Conservation (phyloP, 2,888 invertebrate species). For the Parascotia fuliginaria region DNA sequence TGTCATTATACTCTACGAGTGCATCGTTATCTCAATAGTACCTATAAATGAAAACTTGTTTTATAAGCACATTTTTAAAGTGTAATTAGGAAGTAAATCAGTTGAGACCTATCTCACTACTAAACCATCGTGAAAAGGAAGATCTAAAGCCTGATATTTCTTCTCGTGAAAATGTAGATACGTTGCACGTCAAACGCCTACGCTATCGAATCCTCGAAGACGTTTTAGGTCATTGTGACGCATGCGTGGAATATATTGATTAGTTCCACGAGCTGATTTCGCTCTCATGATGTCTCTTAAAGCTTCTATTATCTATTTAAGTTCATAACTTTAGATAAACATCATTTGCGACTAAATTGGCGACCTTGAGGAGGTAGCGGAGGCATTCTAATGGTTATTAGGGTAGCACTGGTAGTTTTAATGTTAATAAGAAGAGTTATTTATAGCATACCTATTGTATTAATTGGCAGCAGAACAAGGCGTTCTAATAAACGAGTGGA, state of each 20-base stretch:
- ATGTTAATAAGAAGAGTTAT: background rate
- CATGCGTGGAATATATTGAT: slow-evolving; percentile 83
- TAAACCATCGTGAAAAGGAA: no score
- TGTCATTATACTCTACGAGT: no score
- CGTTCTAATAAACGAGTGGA: slow-evolving; percentile 24
- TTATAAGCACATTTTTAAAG: no score
- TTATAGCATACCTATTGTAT: slow-evolving; percentile 15
- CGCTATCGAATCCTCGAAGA: slow-evolving; percentile 50
- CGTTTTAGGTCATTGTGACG: slow-evolving; percentile 63
- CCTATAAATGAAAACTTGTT: no score
- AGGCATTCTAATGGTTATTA: slow-evolving; percentile 17
- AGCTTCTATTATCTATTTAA: slow-evolving; percentile 30
- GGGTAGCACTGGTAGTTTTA: slow-evolving; percentile 25
- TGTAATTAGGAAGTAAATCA: no score
- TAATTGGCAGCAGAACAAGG: slow-evolving; percentile 26
- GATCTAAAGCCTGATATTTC: no score
- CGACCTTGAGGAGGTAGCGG: slow-evolving; percentile 33
- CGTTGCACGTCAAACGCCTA: slow-evolving; percentile 52
- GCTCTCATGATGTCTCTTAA: slow-evolving; percentile 50
- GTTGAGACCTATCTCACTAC: no score
- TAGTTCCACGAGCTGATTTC: slow-evolving; percentile 65
- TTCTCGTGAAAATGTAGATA: slow-evolving; percentile 8
- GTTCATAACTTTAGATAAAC: slow-evolving; percentile 28
- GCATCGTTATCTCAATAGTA: no score
- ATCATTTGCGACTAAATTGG: slow-evolving; percentile 16